Evolutionary conservation across 2,797 vertebrate species (phyloP).

Genomic region (Onychomys leucogaster): DNA sequence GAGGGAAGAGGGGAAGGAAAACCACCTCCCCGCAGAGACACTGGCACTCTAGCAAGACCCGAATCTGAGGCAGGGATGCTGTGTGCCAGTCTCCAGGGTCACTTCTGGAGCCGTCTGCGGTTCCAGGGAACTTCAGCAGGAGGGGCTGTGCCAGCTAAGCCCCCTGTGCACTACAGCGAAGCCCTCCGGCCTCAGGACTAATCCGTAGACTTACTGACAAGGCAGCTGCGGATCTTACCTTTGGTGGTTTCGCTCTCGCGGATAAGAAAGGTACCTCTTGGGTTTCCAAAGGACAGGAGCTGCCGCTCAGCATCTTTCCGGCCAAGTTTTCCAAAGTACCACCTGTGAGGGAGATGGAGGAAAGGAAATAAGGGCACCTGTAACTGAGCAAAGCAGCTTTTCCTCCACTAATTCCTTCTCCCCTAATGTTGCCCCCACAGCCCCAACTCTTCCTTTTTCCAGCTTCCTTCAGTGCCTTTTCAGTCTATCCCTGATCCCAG

Average conservation of each 20-base stretch:
- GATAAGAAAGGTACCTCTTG: conserved; percentile 96
- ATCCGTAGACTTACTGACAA: conserved; percentile 61
- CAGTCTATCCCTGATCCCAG: background rate
- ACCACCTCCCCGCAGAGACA: background rate
- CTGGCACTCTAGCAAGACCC: background rate
- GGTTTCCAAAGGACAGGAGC: conserved; percentile 95
- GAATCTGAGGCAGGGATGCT: background rate
- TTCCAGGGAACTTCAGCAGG: background rate
- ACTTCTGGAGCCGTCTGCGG: background rate
- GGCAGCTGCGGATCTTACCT: conserved; percentile 88
- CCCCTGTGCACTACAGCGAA: background rate
- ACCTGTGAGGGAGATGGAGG: conserved; percentile 87
- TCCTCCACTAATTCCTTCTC: background rate
- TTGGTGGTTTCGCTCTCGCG: conserved; percentile 99
- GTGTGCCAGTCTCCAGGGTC: background rate
- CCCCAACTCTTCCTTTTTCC: too few species aligned
- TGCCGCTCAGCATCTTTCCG: conserved; percentile 98
- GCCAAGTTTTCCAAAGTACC: conserved; percentile 98
- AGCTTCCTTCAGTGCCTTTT: conserved; percentile 38
- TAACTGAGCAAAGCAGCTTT: accelerated
- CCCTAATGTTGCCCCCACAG: background rate
- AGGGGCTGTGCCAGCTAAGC: background rate
- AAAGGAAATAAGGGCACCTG: background rate
- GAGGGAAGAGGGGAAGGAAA: conserved; percentile 9
- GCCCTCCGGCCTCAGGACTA: conserved; percentile 47